Conservation (phyloP, 2,113 vertebrate species). For the Cyanoramphus novaezelandiae region DNA sequence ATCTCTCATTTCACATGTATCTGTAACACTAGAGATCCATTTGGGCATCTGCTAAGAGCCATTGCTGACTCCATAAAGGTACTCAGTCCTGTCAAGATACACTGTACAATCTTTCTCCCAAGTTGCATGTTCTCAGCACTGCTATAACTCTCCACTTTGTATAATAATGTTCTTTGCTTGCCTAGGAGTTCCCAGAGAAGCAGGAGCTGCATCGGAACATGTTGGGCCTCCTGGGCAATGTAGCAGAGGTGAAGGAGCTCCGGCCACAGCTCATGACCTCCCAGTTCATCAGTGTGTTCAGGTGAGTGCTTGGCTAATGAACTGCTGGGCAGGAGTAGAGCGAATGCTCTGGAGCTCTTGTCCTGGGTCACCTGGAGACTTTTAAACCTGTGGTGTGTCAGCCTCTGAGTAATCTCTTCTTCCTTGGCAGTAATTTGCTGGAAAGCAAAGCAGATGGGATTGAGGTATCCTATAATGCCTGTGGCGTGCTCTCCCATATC, state of each 20-base stretch:
- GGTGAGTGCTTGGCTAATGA: conserved; percentile 64
- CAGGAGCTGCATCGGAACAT: conserved; percentile 98
- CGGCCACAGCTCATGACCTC: conserved; percentile 93
- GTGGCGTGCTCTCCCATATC: conserved; percentile 95
- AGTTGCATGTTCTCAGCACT: not conserved
- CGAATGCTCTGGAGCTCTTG: not conserved
- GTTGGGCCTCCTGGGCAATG: conserved; percentile 94
- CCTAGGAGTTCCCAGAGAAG: conserved; percentile 96
- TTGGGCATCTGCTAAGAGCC: not conserved
- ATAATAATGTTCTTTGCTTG: not conserved
- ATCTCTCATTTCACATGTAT: not conserved
- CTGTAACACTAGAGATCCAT: not conserved
- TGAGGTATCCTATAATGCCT: conserved; percentile 97
- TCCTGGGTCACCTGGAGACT: not conserved
- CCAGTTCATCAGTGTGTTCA: conserved; percentile 95
- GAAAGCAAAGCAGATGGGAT: conserved; percentile 97
- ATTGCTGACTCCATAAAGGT: not conserved
- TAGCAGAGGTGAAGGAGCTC: conserved; percentile 91
- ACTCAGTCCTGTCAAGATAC: not conserved
- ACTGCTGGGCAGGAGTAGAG: not conserved
- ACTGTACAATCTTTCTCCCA: not conserved
- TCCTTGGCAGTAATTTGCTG: conserved; percentile 84
- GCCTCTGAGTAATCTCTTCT: not conserved
- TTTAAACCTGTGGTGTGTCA: not conserved
- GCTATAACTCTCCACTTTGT: not conserved